Conservation (phyloP, 2,888 invertebrate genomes). For the Congeria kusceri region DNA sequence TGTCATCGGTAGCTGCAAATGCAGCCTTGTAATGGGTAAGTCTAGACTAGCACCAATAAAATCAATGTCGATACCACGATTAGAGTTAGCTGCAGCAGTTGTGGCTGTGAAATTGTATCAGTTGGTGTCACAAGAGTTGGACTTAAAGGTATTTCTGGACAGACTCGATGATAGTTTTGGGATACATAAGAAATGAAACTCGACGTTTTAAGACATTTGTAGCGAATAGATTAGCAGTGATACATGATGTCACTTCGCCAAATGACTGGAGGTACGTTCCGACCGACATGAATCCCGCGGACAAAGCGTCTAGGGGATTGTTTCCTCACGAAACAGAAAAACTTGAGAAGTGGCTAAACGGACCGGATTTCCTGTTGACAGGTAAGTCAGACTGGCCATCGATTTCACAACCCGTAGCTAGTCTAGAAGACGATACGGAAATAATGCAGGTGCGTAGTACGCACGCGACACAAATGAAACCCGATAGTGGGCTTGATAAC, state of each 20-base stretch:
- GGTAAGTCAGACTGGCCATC: no score
- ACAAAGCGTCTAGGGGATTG: no score
- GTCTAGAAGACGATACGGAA: conserved; percentile 4
- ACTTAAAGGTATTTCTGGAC: no score
- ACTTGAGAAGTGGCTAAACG: no score
- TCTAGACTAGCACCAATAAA: conserved; percentile 42
- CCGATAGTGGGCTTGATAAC: not conserved
- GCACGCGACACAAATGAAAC: not conserved
- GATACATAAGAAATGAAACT: conserved; percentile 8
- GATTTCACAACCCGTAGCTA: not conserved
- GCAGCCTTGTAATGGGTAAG: conserved; percentile 43
- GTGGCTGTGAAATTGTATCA: conserved; percentile 35
- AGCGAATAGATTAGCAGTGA: conserved; percentile 16
- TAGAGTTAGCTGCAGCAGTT: conserved; percentile 32
- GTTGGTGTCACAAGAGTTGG: conserved; percentile 20
- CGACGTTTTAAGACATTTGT: conserved; percentile 32
- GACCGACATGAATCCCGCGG: not conserved
- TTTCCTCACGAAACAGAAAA: no score
- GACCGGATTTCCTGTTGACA: no score
- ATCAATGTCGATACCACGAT: conserved; percentile 18
- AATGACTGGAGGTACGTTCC: conserved; percentile 25
- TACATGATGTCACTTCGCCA: conserved; percentile 10
- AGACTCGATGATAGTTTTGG: conserved; percentile 31
- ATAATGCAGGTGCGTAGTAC: not conserved
- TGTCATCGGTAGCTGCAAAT: conserved; percentile 11